Base-by-base conservation (phyloP, 2,888 invertebrate species). In the Zhuqinia jingwanae region DNA sequence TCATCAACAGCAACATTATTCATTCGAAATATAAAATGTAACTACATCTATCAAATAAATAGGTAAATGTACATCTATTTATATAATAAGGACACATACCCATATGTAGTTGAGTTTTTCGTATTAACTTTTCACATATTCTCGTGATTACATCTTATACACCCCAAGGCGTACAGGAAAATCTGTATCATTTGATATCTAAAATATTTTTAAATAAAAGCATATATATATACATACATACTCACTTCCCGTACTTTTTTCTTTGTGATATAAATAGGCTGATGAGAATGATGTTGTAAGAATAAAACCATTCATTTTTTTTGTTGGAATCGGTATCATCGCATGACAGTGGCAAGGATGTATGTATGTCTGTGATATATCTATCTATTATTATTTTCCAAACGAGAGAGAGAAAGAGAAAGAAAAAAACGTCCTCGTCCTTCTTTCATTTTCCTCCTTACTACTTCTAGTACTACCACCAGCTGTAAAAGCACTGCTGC, bases 381-480 rank as follows among this genome's bases (percentile, higher is more conserved):
- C 80, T 56, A 53, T 68, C 65, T 36, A 68, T 80, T 80, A 80
- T 80, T 56, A 27, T 50, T 70, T 80, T 80, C 70, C 25, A 30
- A 50, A n/a, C n/a, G n/a, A n/a, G n/a, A n/a, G 79, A 65, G 58
- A 45, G 45, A 77, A 76, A 79, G 70, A n/a, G n/a, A n/a, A n/a
- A n/a, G n/a, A n/a, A n/a, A n/a, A n/a, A n/a, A 80, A 80, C 70
- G 80, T 80, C 80, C 68, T 68, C 65, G 65, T 63, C 50, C 79
- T 53, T 60, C 68, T 80, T 65, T 80, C 80, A 80, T 70, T 68
- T 65, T 63, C 65, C 47, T 30, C 65, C 73, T 5, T 30, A 30
- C 65, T 65, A 63, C 30, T 63, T 30, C 65, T 42, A 42, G 27
- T 30, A 42, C 42, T 65, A 25, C 65, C 42, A 65, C 20, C 65